Conservation (phyloP, 2,888 invertebrate species). For the Neoaliturus tenellus region DNA sequence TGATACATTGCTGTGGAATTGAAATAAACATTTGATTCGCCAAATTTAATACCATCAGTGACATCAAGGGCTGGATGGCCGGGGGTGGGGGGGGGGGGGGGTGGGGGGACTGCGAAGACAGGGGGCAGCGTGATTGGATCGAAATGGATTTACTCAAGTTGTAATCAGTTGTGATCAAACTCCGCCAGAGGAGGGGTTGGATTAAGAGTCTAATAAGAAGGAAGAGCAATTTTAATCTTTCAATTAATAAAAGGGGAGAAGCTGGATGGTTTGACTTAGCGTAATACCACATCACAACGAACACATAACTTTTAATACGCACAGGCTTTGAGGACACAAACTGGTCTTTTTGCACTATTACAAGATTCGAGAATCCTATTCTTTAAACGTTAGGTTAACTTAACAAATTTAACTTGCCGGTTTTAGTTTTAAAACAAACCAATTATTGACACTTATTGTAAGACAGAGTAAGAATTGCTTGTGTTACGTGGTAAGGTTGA, state of each 20-base stretch:
- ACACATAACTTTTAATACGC: neutral
- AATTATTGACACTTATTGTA: too few relatives aligned
- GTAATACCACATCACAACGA: neutral
- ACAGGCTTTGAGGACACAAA: too few relatives aligned
- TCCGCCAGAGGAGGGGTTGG: neutral
- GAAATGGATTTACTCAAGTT: slow-evolving; percentile 23
- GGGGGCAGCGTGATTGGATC: neutral
- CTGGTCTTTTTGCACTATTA: too few relatives aligned
- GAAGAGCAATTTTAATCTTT: slow-evolving; percentile 6
- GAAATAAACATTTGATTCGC: neutral
- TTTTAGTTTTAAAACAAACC: too few relatives aligned
- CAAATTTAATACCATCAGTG: neutral
- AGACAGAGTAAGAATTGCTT: too few relatives aligned
- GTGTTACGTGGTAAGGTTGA: too few relatives aligned
- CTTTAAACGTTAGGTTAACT: too few relatives aligned
- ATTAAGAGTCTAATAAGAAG: slow-evolving; percentile 3
- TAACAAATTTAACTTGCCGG: too few relatives aligned
- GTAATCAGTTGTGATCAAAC: slow-evolving; percentile 21
- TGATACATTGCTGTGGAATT: too few relatives aligned
- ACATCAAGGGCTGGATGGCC: too few relatives aligned
- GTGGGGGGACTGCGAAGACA: neutral
- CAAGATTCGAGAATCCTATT: too few relatives aligned
- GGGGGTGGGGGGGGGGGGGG: neutral
- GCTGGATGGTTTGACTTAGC: neutral
- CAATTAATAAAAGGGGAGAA: slow-evolving; percentile 13